Conservation (phyloP, 2,113 vertebrate species). For the Equus przewalskii region DNA sequence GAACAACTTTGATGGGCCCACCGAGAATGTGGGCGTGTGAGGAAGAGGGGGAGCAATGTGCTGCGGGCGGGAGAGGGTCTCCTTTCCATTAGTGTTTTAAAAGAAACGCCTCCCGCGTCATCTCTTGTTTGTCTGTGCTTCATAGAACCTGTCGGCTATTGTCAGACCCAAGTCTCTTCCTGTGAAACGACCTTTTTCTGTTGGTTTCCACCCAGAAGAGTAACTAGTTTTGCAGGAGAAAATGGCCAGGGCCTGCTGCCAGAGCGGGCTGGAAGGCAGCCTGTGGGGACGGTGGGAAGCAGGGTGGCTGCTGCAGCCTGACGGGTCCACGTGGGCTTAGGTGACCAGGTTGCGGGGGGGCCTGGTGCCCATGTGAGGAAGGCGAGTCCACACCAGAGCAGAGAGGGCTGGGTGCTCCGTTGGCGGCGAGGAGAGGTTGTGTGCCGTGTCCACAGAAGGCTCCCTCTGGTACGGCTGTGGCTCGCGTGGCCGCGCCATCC, state of each 20-base stretch:
- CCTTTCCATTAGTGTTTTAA: not conserved
- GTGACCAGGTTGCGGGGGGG: not conserved
- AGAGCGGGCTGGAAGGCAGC: not conserved
- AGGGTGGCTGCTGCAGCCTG: too few species aligned
- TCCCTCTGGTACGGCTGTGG: not conserved
- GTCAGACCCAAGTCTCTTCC: not conserved
- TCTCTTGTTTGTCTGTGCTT: not conserved
- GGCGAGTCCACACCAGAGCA: not conserved
- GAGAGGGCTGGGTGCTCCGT: not conserved
- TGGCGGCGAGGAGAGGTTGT: not conserved
- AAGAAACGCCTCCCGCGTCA: not conserved
- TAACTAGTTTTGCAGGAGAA: not conserved
- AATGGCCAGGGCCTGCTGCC: not conserved
- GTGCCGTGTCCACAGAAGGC: not conserved
- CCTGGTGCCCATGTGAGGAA: not conserved
- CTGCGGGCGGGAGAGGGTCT: not conserved
- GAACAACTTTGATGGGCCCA: not conserved
- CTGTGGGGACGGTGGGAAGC: not conserved
- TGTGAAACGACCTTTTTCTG: not conserved
- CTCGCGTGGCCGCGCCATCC: too few species aligned
- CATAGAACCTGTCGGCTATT: not conserved
- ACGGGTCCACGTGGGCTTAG: rapidly evolving
- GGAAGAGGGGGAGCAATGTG: not conserved
- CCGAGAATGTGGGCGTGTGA: not conserved
- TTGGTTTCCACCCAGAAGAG: not conserved